Evolutionary conservation across 1,140 invertebrate genomes (phyloP), one percentile per base, ranked within the genome.

Genomic region (Leptinotarsa lineolata): DNA sequence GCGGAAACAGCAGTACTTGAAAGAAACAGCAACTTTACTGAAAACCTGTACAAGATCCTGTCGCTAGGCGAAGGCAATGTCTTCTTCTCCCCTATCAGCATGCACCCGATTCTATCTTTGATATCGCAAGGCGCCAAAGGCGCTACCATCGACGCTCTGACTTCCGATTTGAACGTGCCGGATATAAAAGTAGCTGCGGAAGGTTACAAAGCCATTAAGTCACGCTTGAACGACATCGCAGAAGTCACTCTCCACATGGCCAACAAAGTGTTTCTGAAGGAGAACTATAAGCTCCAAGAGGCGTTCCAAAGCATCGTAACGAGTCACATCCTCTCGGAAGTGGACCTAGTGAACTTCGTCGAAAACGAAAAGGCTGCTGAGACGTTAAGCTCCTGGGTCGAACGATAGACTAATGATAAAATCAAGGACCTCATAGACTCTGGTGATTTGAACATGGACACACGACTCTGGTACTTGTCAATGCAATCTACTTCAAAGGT

Each of bases 401-500:
- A 90, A 80, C 78, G 86, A n/a, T 88, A 92, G 81, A 96, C 94
- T 0, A 88, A 91, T 73, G 84, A 91, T 63, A 91, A 90, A 83
- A 93, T 95, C 72, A 89, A 88, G 74, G 84, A 93, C 81, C 83
- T 94, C 13, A 84, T 95, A 46, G 78, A 85, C 30, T 70, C 84
- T 78, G 89, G 86, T 78, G 84, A 84, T 75, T 84, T 93, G 4
- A 78, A 87, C 72, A 75, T 81, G n/a, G 77, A 86, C 39, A 90
- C 89, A 76, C 87, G 85, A 71, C 72, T n/a, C n/a, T 95, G 22
- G 88, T 96, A 6, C 84, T 96, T 1, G 85, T 94, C 2, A 96
- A 96, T 85, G 94, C 94, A 11, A 87, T 96, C 58, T 94, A 95
- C 82, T 97, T 96, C 84, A 95, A 95, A 86, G 93, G 91, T 54